Evolutionary conservation across 2,888 invertebrate genomes (phyloP), one percentile per base, ranked within the genome.

Genomic region (Congeria kusceri): DNA sequence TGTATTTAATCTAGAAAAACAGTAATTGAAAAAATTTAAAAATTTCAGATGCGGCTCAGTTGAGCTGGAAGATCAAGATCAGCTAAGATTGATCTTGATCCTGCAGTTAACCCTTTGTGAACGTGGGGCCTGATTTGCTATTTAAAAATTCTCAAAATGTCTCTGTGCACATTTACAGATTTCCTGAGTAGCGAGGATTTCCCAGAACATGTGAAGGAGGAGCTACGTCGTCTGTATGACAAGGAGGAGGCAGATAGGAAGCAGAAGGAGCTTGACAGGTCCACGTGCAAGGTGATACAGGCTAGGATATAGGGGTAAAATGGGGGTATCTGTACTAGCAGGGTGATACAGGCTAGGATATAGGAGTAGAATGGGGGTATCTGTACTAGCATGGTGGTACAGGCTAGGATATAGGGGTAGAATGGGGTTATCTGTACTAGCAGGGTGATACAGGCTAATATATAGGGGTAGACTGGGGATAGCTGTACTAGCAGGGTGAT

Each of bases 161-260:
- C n/a, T n/a, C n/a, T n/a, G n/a, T n/a, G 27, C 27, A 13, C 28
- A 47, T 39, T 74, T 81, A n/a, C 83, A 93, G 93, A 91, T 87
- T 87, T 91, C 80, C 86, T 91, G 80, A 75, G 83, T 53, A 86
- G 87, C 0, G 95, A 95, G n/a, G 95, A 96, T 46, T 96, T 97
- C 88, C 97, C 97, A 0, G 94, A 94, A 49, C 96, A 97, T 91
- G 96, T 97, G 65, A 95, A 94, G 77, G 93, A 94, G 29, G 93
- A 96, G 66, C 93, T 96, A 86, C 94, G 95, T 61, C 95, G 95
- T 77, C 95, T 97, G 92, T 94, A 95, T 75, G 95, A 95, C 74
- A 95, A 95, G 83, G 96, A 97, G 84, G 95, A 96, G 86, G 95
- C 95, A 53, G 95, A 96, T 61, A 94, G 95, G 63, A 94, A 94